These are phyloP conservation scores for Chrysoperla carnea DNA, from an alignment of 1,140 invertebrate genomes.

Conservation along the genomic window DNA sequence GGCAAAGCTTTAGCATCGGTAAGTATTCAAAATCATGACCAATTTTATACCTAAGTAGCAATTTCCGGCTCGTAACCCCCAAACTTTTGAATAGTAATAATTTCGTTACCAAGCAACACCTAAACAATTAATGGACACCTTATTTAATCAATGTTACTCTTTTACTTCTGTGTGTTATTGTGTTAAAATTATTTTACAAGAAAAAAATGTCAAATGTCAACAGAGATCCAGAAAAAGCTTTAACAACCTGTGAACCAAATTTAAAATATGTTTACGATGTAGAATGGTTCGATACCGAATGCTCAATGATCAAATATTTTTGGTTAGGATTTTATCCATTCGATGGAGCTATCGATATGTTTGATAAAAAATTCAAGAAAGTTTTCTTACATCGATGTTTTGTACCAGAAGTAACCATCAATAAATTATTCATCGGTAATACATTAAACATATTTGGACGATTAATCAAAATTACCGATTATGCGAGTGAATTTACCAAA, in stretches of 20 bases:
- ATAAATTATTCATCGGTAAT: constrained; percentile 50
- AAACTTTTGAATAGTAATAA: too few species aligned
- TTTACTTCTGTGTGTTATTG: too few species aligned
- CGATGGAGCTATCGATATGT: constrained; percentile 51
- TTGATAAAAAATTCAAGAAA: constrained; percentile 40
- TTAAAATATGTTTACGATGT: constrained; percentile 12
- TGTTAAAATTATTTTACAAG: too few species aligned
- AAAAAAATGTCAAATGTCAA: too few species aligned
- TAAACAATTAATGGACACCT: too few species aligned
- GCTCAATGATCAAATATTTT: constrained; percentile 41
- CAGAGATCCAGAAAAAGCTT: too few species aligned
- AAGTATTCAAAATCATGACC: constrained; percentile 23
- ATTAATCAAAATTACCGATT: constrained; percentile 44
- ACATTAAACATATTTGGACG: constrained; percentile 46
- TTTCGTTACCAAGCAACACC: too few species aligned
- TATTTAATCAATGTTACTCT: too few species aligned
- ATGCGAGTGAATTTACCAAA: constrained; percentile 37
- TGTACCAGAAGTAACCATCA: constrained; percentile 32
- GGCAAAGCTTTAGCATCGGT: constrained; percentile 65
- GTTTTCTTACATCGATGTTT: constrained; percentile 44
- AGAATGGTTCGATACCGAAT: constrained; percentile 52
- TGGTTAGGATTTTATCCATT: constrained; percentile 44
- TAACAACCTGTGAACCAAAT: too few species aligned
- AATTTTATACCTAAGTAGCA: neutral
- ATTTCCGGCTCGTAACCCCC: constrained; percentile 12